Evolutionary conservation across 1,140 invertebrate genomes (phyloP), one percentile per base, ranked within the genome.

Genomic region (Limonius californicus): DNA sequence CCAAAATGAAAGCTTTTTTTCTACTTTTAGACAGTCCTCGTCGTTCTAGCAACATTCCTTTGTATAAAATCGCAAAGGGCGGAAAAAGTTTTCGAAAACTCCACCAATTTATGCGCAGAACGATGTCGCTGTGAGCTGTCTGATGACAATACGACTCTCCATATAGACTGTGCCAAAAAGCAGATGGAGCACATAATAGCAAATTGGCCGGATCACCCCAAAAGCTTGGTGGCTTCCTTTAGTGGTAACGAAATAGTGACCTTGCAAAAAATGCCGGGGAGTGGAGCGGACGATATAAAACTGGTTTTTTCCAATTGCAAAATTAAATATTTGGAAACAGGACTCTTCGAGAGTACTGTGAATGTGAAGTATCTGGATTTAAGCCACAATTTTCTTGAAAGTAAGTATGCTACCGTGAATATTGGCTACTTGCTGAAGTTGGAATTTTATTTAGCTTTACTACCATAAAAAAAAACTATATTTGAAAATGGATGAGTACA

Each of bases 331-430:
- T 83, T 92, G 53, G 83, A 85, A 16, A 72, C 81, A 20, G 77
- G 77, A 0, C 81, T 85, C 0, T 91, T 92, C 68, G 82, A 81
- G 65, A 78, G 85, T 65, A 77, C 89, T 7, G 75, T 77, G n/a
- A 82, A 82, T 60, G 74, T 91, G n/a, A 78, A 80, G 14, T 83
- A 83, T 59, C 74, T 91, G 39, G 88, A 91, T 75, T 74, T 92
- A 55, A 88, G 87, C 76, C 81, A 85, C 67, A 92, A 92, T 72
- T 68, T 77, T 23, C 74, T 91, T 1, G 82, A 80, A 71, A 83
- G 87, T 83, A 64, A 71, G 70, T 80, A 11, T 4, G 9, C 23
- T 27, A 27, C n/a, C n/a, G n/a, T n/a, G n/a, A n/a, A n/a, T n/a
- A n/a, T n/a, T n/a, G n/a, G n/a, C n/a, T n/a, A n/a, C n/a, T n/a